Evolutionary conservation across 1,140 invertebrate genomes (phyloP).

Genomic region (Sinonovacula constricta): DNA sequence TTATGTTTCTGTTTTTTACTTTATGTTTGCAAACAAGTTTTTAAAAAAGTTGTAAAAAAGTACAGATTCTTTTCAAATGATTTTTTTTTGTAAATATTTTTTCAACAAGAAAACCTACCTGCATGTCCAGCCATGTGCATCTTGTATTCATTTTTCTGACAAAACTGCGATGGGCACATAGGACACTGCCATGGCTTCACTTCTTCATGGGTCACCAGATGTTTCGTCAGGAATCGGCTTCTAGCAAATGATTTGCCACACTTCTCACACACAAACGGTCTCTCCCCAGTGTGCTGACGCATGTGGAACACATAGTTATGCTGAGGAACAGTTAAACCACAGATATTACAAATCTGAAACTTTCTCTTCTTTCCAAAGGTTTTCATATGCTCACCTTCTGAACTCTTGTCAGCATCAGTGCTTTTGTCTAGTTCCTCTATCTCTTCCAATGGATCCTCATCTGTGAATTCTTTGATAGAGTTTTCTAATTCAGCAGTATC

Average conservation of each 20-base stretch:
- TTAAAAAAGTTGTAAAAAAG: too few relatives aligned
- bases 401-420: background rate
- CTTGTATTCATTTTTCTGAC: constrained; percentile 41
- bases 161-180: constrained; percentile 41
- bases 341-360: constrained; percentile 28
- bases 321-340: constrained; percentile 17
- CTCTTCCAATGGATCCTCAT: constrained; percentile 1
- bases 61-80: too few relatives aligned
- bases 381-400: too few relatives aligned
- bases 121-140: constrained; percentile 39
- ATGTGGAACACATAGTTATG: constrained; percentile 41
- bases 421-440: too few relatives aligned
- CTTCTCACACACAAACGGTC: constrained; percentile 68
- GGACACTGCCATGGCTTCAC: constrained; percentile 32
- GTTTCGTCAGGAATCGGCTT: constrained; percentile 25
- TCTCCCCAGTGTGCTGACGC: constrained; percentile 69
- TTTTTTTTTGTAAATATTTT: too few relatives aligned
- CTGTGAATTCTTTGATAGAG: background rate
- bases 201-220: constrained; percentile 42
- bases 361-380: constrained; percentile 13
- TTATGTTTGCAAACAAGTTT: too few relatives aligned
- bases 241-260: constrained; percentile 68
- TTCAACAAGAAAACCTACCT: too few relatives aligned
- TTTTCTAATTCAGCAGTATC: background rate
- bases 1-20: too few relatives aligned